These are phyloP conservation scores for Liopterus haemorrhoidalis DNA, from an alignment of 2,888 invertebrate species.

Conservation along the genomic window DNA sequence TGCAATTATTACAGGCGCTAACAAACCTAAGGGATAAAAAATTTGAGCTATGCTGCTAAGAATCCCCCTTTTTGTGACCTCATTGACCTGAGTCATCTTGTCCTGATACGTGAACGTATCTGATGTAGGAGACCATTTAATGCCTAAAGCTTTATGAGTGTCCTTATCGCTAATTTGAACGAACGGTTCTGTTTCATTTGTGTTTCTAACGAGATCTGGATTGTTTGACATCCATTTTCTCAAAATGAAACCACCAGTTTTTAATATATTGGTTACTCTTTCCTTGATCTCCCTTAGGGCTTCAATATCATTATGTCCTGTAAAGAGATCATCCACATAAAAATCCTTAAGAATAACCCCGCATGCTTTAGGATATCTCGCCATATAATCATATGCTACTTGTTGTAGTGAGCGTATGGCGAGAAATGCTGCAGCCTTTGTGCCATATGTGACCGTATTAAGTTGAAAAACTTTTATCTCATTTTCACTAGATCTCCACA, in stretches of 20 bases:
- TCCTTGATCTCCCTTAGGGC: slow-evolving; percentile 5
- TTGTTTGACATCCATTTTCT: slow-evolving; percentile 27
- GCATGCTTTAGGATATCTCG: slow-evolving; percentile 25
- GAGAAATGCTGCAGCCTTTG: slow-evolving; percentile 28
- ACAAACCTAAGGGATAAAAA: slow-evolving; percentile 17
- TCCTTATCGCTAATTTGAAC: not conserved
- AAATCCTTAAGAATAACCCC: slow-evolving; percentile 22
- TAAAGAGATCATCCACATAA: slow-evolving; percentile 29
- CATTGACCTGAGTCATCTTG: not conserved
- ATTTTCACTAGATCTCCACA: slow-evolving; percentile 26
- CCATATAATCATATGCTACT: slow-evolving; percentile 24
- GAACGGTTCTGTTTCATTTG: not conserved
- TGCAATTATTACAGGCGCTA: slow-evolving; percentile 14
- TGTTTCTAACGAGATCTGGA: not conserved
- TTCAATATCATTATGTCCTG: slow-evolving; percentile 20
- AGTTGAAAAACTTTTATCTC: slow-evolving; percentile 26
- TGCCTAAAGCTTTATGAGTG: slow-evolving; percentile 8
- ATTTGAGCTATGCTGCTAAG: slow-evolving; percentile 7
- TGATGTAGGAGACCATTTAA: not conserved
- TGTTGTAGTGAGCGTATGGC: slow-evolving; percentile 27
- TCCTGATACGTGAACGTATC: slow-evolving; percentile 6
- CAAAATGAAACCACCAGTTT: slow-evolving; percentile 22
- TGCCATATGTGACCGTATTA: slow-evolving; percentile 31
- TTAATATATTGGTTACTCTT: slow-evolving; percentile 11
- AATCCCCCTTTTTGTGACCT: slow-evolving; percentile 12